Base-by-base conservation (phyloP, 2,797 vertebrate genomes). In the Acanthurus leucopareius region DNA sequence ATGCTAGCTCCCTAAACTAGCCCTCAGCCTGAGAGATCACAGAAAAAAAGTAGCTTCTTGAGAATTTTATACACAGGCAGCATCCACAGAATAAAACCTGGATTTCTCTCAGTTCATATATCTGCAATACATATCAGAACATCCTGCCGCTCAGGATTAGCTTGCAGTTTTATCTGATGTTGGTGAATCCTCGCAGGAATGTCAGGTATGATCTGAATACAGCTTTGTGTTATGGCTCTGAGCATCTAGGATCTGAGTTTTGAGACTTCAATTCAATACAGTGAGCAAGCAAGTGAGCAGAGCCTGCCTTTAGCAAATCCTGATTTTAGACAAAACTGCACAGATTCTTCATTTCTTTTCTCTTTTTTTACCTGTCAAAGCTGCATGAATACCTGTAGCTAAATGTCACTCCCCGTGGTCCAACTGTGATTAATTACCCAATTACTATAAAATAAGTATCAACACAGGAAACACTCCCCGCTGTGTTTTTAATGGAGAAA, bases 401-500 rank as follows among this genome's bases (percentile, higher is more conserved):
- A 75, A 80, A 88, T 84, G 79, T 75, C 79, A 85, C 42, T 67
- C 25, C 57, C 47, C 3, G 13, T 45, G 38, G 52, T 68, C 44
- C 72, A 76, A 69, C 49, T 75, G 67, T 69, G 82, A 79, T 75
- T 82, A 80, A 88, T 88, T 67, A 84, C 77, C 25, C 79, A 15
- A 20, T 58, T 82, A 49, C 68, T 78, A 44, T 70, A 61, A 82
- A 79, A 74, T 38, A 76, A 77, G 81, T 84, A 69, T 68, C 48
- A 61, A 65, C 74, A 79, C 69, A 86, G 86, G 76, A 88, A 90
- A 69, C 65, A 51, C 48, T 79, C 73, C 81, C 78, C 1, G 67
- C 69, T 85, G 84, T 58, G 81, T 62, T 80, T 81, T 63, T 73
- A 75, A 87, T 84, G 66, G 77, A 69, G 79, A 78, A 84, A 84